Conservation (phyloP, 2,113 vertebrate species). For the Hydrochoerus hydrochaeris region DNA sequence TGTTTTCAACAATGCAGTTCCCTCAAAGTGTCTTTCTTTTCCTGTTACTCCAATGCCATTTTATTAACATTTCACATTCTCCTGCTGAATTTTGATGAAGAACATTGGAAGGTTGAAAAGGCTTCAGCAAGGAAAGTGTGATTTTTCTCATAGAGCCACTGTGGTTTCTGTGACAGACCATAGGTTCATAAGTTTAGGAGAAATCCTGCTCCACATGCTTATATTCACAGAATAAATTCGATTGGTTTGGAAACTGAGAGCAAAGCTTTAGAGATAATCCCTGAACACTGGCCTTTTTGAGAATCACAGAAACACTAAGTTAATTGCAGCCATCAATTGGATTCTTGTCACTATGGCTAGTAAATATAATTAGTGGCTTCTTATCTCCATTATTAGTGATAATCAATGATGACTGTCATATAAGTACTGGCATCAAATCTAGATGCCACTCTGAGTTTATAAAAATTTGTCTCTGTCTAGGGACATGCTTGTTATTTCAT, state of each 20-base stretch:
- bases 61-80: neutral
- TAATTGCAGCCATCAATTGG: neutral
- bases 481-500: neutral
- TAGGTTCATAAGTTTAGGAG: neutral
- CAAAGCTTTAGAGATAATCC: neutral
- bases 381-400: neutral
- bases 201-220: neutral
- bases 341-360: neutral
- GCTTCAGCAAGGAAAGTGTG: neutral
- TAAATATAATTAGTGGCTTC: neutral
- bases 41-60: neutral
- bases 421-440: neutral
- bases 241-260: neutral
- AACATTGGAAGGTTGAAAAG: neutral
- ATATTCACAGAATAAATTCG: neutral
- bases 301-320: neutral
- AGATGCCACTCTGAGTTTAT: neutral
- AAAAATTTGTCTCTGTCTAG: neutral
- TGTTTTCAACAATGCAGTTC: neutral
- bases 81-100: neutral
- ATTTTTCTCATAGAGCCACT: neutral
- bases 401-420: neutral
- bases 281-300: neutral
- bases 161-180: neutral
- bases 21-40: neutral